These are phyloP conservation scores for Pristis pectinata DNA, from an alignment of 2,797 vertebrate species.

Conservation along the genomic window DNA sequence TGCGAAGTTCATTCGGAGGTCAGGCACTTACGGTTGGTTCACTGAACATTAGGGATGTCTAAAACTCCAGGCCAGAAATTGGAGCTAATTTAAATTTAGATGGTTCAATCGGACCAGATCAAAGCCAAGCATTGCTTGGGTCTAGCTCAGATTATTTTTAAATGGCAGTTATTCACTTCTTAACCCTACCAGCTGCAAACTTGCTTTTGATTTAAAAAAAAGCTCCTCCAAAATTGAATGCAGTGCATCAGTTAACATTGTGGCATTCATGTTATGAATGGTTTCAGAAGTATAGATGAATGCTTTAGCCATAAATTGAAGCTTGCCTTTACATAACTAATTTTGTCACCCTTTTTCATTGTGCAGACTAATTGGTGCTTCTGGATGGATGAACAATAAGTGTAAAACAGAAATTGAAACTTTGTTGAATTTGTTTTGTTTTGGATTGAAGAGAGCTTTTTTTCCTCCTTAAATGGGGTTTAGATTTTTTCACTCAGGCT, in stretches of 20 bases:
- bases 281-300: not conserved
- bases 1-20: slow-evolving; percentile 26
- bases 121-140: slow-evolving; percentile 17
- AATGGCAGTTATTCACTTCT: slow-evolving; percentile 35
- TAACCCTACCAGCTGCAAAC: slow-evolving; percentile 27
- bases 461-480: not conserved
- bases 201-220: slow-evolving; percentile 25
- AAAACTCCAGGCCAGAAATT: slow-evolving; percentile 33
- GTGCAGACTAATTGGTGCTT: not conserved
- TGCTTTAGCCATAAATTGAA: not conserved
- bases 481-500: not conserved
- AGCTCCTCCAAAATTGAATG: not conserved
- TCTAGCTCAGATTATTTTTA: slow-evolving; percentile 23
- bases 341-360: not conserved
- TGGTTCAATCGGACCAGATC: slow-evolving; percentile 30
- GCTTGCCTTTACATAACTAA: not conserved
- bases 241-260: slow-evolving; percentile 18
- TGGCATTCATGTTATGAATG: not conserved
- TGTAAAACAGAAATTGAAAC: not conserved
- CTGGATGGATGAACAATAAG: not conserved
- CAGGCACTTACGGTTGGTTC: slow-evolving; percentile 37
- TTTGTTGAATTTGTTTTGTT: not conserved
- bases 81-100: slow-evolving; percentile 38
- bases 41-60: slow-evolving; percentile 29
- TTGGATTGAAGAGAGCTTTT: not conserved